phyloP scores from a whole-genome alignment of 2,888 invertebrate genomes.

The Melitaea athalia region DNA sequence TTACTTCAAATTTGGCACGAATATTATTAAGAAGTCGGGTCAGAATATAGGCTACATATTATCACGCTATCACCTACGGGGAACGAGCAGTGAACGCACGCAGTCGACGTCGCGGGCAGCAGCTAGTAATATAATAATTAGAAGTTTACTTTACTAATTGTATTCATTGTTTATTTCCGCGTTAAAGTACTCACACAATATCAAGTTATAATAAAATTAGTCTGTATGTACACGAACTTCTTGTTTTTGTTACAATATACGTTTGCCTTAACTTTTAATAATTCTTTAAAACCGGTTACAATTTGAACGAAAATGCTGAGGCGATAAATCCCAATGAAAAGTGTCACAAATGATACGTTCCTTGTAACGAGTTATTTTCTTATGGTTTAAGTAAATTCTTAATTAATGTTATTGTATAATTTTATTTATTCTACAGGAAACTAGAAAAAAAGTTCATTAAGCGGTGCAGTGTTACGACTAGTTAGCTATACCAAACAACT shows the following conservation, averaged over 20 bases:
- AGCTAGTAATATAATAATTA: not conserved
- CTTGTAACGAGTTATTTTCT: not conserved
- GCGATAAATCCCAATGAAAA: slow-evolving; percentile 7
- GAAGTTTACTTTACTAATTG: not conserved
- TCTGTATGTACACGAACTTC: not conserved
- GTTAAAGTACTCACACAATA: slow-evolving; percentile 14
- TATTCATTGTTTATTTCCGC: slow-evolving; percentile 17
- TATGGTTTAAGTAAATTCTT: not conserved
- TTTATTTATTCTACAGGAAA: no score
- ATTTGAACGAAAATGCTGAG: slow-evolving; percentile 4
- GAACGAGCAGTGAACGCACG: no score
- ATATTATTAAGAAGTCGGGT: no score
- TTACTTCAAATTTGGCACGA: no score
- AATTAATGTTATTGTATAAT: no score
- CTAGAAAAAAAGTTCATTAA: no score
- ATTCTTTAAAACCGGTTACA: slow-evolving; percentile 16
- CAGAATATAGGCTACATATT: no score
- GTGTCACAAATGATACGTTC: slow-evolving; percentile 11
- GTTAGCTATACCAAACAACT: no score
- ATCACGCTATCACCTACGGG: no score
- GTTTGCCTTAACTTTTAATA: slow-evolving; percentile 14
- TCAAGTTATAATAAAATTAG: slow-evolving; percentile 18
- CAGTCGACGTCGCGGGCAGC: no score
- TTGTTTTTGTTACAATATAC: slow-evolving; percentile 11
- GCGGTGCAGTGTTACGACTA: no score